Conservation (phyloP, 2,113 vertebrate species). For the Apodemus speciosus region DNA sequence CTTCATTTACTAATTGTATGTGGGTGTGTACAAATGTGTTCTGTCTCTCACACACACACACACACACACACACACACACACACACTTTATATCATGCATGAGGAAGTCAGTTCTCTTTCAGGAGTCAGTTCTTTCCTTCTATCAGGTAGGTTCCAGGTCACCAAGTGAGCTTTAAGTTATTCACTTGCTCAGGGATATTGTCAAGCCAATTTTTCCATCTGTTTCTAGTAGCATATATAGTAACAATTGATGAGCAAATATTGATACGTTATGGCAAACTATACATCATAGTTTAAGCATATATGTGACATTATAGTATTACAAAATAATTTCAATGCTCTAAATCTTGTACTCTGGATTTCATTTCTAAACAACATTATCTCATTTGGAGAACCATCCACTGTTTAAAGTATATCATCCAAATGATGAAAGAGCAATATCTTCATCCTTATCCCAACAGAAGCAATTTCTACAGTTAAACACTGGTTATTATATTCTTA, state of each 20-base stretch:
- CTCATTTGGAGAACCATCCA: neutral
- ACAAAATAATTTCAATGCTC: neutral
- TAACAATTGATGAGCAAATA: neutral
- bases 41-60: neutral
- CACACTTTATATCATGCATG: neutral
- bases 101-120: neutral
- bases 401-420: neutral
- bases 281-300: neutral
- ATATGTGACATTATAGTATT: neutral
- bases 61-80: neutral
- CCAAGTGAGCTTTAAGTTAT: neutral
- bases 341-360: neutral
- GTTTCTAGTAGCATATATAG: neutral
- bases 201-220: neutral
- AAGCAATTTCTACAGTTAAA: neutral
- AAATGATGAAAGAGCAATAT: neutral
- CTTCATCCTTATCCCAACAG: neutral
- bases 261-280: neutral
- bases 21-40: too few relatives aligned
- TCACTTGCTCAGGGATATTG: too few relatives aligned
- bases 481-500: neutral
- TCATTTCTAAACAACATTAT: slow-evolving; percentile 31
- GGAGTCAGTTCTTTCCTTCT: neutral
- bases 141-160: too few relatives aligned
- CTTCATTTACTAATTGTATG: neutral